Base-by-base conservation (phyloP, 2,113 vertebrate genomes). In the Ondatra zibethicus region DNA sequence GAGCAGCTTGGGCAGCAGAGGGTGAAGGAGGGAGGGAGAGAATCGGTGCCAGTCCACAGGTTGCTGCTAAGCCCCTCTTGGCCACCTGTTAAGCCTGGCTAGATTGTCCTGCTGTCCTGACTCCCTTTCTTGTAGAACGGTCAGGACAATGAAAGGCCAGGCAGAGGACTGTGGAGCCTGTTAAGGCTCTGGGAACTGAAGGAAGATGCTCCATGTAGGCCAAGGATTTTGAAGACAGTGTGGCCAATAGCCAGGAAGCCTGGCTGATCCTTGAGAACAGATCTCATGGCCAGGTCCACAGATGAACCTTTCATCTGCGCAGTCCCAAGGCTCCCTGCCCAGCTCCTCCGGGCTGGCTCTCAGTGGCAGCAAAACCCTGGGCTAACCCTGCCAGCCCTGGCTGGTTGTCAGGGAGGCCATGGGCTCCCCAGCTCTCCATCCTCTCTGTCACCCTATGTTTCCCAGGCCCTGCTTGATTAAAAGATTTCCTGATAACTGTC, bases 11-110 rank as follows among this genome's bases (percentile, higher is more conserved):
- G 65, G n/a, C 65, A 76, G 72, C 47, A 16, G 12, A 36, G 17
- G 23, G 16, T 72, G 42, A 88, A 93, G 80, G 61, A 86, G 63
- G 80, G 61, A 86, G 63, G 75, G 66, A n/a, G 76, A 76, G 92
- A 73, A 66, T 31, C 75, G 39, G 7, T 80, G 93, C 96, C 97
- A 92, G 85, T 61, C 45, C 70, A 95, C 55, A 3, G 85, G 89
- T 93, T 80, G 80, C 91, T 96, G 96, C 94, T 97, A 95, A 89
- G 63, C 70, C 90, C 68, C 70, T 94, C 84, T 93, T 94, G 96
- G 97, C 90, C 95, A 45, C 68, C 73, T 85, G 66, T 77, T 92
- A 39, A 13, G 91, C 82, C 61, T 93, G 81, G 76, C 91, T 76
- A 55, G 33, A 89, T 96, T 63, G 45, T 85, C 68, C 63, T 66